A percentile compares a stretch with the other conserved stretches of the same genome.
Conservation (phyloP, 1,140 invertebrate genomes). For the Frieseomelitta varia region DNA sequence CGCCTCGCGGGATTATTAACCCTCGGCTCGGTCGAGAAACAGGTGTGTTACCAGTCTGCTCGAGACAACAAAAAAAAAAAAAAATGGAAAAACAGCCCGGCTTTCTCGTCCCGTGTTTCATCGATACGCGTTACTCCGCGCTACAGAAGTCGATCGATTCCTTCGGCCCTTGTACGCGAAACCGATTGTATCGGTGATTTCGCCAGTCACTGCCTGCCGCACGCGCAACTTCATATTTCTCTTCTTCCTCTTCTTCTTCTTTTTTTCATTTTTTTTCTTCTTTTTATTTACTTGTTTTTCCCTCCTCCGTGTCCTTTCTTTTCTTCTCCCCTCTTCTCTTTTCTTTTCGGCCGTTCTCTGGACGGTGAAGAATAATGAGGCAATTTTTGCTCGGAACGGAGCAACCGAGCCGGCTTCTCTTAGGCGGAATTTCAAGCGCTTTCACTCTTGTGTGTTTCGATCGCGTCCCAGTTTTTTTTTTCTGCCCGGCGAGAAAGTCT, state of each 20-base stretch:
- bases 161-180: not conserved
- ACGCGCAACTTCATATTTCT: not conserved
- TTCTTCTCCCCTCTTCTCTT: not conserved
- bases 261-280: too few species aligned
- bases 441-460: slow-evolving; percentile 24
- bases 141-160: slow-evolving; percentile 29
- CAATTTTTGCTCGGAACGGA: slow-evolving; percentile 22
- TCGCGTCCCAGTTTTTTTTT: slow-evolving; percentile 20
- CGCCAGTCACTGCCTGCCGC: not conserved
- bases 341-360: not conserved
- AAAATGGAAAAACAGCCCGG: slow-evolving; percentile 9
- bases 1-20: slow-evolving; percentile 54
- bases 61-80: slow-evolving; percentile 9
- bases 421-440: slow-evolving; percentile 37
- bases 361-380: slow-evolving; percentile 29
- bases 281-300: not conserved
- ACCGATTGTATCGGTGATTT: slow-evolving; percentile 22
- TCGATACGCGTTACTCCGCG: not conserved
- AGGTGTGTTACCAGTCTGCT: slow-evolving; percentile 26
- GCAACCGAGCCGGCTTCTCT: slow-evolving; percentile 7
- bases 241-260: not conserved
- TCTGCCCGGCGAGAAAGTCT: slow-evolving; percentile 6
- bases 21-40: slow-evolving; percentile 29
- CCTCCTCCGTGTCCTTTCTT: too few species aligned
- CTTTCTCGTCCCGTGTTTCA: slow-evolving; percentile 49